Evolutionary conservation across 2,797 vertebrate genomes (phyloP).

Genomic region (Botia kubotai): DNA sequence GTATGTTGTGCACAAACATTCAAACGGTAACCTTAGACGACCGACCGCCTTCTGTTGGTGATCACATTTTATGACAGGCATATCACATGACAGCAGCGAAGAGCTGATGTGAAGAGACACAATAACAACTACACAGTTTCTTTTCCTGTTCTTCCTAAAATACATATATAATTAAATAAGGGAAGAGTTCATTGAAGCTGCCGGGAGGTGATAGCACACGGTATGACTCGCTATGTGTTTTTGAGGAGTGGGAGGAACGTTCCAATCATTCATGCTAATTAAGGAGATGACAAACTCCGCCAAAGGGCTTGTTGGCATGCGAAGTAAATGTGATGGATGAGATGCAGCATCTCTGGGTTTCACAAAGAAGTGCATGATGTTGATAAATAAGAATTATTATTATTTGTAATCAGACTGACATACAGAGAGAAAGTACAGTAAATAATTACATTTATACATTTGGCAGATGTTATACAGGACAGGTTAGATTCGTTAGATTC

Average conservation of each 20-base stretch:
- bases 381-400: too few species aligned
- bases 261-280: constrained; percentile 81
- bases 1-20: background rate
- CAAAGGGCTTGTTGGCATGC: constrained; percentile 72
- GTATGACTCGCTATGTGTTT: constrained; percentile 63
- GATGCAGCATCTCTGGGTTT: constrained; percentile 62
- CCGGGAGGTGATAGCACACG: constrained; percentile 61
- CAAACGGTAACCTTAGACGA: background rate
- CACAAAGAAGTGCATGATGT: background rate
- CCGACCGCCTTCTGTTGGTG: background rate
- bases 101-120: constrained; percentile 10
- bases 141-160: constrained; percentile 65
- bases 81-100: too few species aligned
- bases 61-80: constrained; percentile 19
- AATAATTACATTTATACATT: too few species aligned
- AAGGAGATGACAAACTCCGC: constrained; percentile 77
- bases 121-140: constrained; percentile 42
- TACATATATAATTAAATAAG: constrained; percentile 67
- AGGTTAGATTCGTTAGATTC: too few species aligned
- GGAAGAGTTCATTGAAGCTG: constrained; percentile 72
- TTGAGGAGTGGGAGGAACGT: constrained; percentile 54
- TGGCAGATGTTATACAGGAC: too few species aligned
- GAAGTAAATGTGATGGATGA: constrained; percentile 79
- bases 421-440: too few species aligned
- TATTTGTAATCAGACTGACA: too few species aligned